Evolutionary conservation across 2,888 invertebrate species (phyloP), one percentile per base, ranked within the genome.

Genomic region (Caenorhabditis sp.): DNA sequence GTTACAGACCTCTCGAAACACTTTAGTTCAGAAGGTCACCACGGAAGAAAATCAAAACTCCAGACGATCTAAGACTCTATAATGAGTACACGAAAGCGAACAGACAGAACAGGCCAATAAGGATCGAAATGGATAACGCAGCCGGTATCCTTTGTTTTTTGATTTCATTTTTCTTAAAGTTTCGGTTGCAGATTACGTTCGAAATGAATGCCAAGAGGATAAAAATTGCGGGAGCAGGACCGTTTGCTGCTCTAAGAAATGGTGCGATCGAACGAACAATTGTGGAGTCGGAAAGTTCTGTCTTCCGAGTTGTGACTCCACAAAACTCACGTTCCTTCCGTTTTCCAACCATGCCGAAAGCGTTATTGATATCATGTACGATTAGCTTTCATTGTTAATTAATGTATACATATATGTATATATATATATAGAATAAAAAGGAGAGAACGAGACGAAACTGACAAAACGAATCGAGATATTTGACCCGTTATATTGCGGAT

Each of bases 231-330:
- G 83, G 4, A 77, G 52, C 24, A 53, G 52, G 15, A 81, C 70
- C 17, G 72, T 71, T 9, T 85, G 85, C 50, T 85, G 85, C 56
- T 78, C 72, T 24, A 85, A 85, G 41, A 55, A 75, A 48, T 85
- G 82, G 82, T 85, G 84, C 56, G 83, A 84, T 63, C 39, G 81
- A 17, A 65, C 77, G 17, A 68, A 77, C 5, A 72, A 81, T 22
- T 84, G 84, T 43, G 83, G 82, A 9, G 55, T 15, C 8, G 79
- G 74, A 20, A 77, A 56, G 46, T 81, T 81, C 24, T 81, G 81
- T 62, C 39, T 81, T 13, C 72, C 81, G 24, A 32, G 20, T 17
- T 78, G 78, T 20, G 37, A 55, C 7, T 56, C 72, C 1, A 78
- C 72, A 5, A 78, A 78, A 58, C 46, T 78, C 1, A 73, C 72